phyloP scores from a whole-genome alignment of 1,140 invertebrate species.

The Eupeodes corollae region DNA sequence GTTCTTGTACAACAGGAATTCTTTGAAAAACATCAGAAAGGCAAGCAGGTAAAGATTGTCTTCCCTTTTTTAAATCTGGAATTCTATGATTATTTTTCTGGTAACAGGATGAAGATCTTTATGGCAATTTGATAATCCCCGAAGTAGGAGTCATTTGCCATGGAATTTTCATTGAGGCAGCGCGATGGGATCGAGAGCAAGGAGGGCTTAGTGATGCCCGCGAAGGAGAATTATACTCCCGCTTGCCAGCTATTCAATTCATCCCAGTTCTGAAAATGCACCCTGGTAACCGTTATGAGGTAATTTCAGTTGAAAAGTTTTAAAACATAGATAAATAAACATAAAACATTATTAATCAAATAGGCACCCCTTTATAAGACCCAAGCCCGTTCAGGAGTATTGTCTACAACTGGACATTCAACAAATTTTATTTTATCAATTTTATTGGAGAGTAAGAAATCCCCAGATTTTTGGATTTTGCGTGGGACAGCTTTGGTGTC shows the following conservation, averaged over 20 bases:
- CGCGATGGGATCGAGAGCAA: constrained; percentile 57
- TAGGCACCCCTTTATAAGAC: constrained; percentile 72
- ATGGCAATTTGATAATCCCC: constrained; percentile 46
- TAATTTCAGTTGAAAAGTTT: background rate
- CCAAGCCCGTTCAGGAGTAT: constrained; percentile 63
- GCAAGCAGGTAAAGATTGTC: constrained; percentile 10
- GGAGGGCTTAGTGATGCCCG: constrained; percentile 59
- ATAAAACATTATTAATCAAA: background rate
- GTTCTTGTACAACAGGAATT: constrained; percentile 57
- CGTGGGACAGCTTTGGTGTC: constrained; percentile 74
- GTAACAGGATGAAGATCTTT: constrained; percentile 34
- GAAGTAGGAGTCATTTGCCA: constrained; percentile 70
- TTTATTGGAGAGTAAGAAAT: constrained; percentile 49
- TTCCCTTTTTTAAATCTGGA: background rate
- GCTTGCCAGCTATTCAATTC: constrained; percentile 64
- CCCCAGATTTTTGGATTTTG: constrained; percentile 70
- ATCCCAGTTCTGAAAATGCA: constrained; percentile 41
- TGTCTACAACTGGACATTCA: constrained; percentile 80
- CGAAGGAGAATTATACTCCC: constrained; percentile 61
- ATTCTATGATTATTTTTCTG: constrained; percentile 11
- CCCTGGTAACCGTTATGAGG: constrained; percentile 45
- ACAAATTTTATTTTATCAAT: constrained; percentile 81
- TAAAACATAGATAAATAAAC: background rate
- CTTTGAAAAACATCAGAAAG: constrained; percentile 39
- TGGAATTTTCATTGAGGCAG: constrained; percentile 79